Evolutionary conservation across 2,888 invertebrate genomes (phyloP).

Genomic region (Ophion obscuratus): DNA sequence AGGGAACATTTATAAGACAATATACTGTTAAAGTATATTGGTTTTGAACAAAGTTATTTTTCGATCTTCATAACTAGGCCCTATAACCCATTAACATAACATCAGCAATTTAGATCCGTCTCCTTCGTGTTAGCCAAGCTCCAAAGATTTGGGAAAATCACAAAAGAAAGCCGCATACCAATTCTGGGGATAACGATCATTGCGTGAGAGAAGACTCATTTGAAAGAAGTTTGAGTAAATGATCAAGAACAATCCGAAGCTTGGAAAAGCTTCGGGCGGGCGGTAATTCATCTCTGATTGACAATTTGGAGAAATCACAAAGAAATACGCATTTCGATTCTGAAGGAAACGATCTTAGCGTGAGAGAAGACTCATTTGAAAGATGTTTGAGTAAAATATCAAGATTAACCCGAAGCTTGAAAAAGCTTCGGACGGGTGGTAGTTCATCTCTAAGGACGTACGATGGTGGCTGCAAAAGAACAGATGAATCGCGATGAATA

Average conservation of each 20-base stretch:
- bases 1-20: too few relatives aligned
- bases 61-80: too few relatives aligned
- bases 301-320: not conserved
- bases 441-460: not conserved
- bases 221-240: conserved; percentile 3
- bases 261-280: not conserved
- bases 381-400: not conserved
- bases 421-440: not conserved
- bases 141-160: not conserved
- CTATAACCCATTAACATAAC: too few relatives aligned
- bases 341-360: conserved; percentile 2
- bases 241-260: not conserved
- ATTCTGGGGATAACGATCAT: conserved; percentile 8
- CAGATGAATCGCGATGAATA: conserved; percentile 6
- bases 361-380: not conserved
- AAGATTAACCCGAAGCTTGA: not conserved
- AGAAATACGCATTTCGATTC: not conserved
- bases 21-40: too few relatives aligned
- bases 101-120: not conserved
- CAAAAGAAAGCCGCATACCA: not conserved
- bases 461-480: not conserved
- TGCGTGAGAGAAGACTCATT: not conserved
- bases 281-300: not conserved
- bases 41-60: too few relatives aligned
- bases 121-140: not conserved